A percentile compares a stretch with the other conserved stretches of the same genome.
These are phyloP conservation scores for Colistium nudipinnis DNA, from an alignment of 2,113 vertebrate species.

Conservation along the genomic window DNA sequence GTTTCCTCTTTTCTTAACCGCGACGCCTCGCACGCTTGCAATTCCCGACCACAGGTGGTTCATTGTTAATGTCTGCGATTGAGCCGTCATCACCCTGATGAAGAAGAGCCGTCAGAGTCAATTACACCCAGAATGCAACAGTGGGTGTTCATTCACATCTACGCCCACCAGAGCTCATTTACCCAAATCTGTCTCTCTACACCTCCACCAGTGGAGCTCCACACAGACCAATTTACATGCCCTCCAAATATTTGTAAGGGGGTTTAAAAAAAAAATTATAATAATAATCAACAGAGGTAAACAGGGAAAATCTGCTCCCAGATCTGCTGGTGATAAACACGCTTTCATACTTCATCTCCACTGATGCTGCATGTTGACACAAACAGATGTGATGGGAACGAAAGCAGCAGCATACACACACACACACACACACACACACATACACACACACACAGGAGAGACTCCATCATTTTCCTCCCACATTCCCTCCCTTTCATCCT, in stretches of 20 bases:
- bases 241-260: slow-evolving; percentile 28
- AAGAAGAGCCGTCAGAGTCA: slow-evolving; percentile 17
- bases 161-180: no score
- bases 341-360: slow-evolving; percentile 28
- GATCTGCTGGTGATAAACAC: slow-evolving; percentile 32
- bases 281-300: slow-evolving; percentile 30
- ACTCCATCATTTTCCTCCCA: slow-evolving; percentile 24
- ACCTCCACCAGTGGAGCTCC: not conserved
- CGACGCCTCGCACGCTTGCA: no score
- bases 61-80: no score
- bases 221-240: slow-evolving; percentile 12
- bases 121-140: no score
- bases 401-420: not conserved
- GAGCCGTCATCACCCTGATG: not conserved
- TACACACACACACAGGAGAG: slow-evolving; percentile 16
- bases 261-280: not conserved
- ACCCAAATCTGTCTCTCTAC: not conserved
- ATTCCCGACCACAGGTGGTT: no score
- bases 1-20: no score
- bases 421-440: slow-evolving; percentile 2
- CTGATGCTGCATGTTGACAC: slow-evolving; percentile 26
- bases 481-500: slow-evolving; percentile 27
- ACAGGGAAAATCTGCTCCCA: slow-evolving; percentile 5
- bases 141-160: not conserved
- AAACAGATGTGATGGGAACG: slow-evolving; percentile 51